Conservation (phyloP, 1,140 invertebrate species). For the Trachelipus rathkii region DNA sequence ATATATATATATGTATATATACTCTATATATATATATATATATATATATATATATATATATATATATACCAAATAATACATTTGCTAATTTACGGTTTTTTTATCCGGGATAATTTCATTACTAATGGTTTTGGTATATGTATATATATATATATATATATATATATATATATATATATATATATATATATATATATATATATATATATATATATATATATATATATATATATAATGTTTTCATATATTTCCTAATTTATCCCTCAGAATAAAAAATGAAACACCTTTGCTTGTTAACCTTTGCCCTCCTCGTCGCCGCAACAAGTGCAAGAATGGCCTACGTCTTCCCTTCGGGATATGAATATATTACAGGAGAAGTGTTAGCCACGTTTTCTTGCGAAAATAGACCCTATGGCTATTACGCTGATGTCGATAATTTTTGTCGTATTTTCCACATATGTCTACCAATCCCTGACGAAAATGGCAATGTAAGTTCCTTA, state of each 20-base stretch:
- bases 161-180: background rate
- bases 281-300: background rate
- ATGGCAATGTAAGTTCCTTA: conserved; percentile 50
- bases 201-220: conserved; percentile 5
- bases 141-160: no score
- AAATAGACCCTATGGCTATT: conserved; percentile 49
- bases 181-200: conserved; percentile 8
- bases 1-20: conserved; percentile 7
- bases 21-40: conserved; percentile 12
- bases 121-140: no score
- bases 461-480: conserved; percentile 45
- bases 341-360: conserved; percentile 32
- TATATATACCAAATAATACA: no score
- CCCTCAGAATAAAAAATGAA: background rate
- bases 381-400: conserved; percentile 47
- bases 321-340: conserved; percentile 37
- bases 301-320: conserved; percentile 21
- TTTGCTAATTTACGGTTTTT: no score
- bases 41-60: background rate
- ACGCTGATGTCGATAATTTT: conserved; percentile 51
- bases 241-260: no score
- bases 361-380: conserved; percentile 27
- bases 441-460: conserved; percentile 52
- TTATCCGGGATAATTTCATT: no score
- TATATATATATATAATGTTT: background rate